phyloP scores from a whole-genome alignment of 2,797 vertebrate genomes.

The Bufotes viridis region DNA sequence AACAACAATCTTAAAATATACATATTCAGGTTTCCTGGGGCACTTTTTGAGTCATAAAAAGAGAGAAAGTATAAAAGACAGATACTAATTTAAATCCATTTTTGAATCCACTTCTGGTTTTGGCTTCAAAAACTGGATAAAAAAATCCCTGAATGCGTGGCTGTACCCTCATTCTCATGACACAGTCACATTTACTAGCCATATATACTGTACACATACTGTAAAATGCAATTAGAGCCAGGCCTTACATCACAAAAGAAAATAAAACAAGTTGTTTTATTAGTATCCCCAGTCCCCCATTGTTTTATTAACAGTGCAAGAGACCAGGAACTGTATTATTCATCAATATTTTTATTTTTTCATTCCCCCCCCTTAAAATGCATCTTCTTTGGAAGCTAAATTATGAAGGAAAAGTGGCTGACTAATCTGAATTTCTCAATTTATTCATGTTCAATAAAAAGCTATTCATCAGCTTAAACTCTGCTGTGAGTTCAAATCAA shows the following conservation, averaged over 20 bases:
- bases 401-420: slow-evolving; percentile 83
- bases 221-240: not conserved
- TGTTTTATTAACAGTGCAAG: slow-evolving; percentile 73
- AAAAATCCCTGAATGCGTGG: too few relatives aligned
- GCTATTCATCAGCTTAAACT: slow-evolving; percentile 88
- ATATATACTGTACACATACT: not conserved
- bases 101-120: too few relatives aligned
- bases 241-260: not conserved
- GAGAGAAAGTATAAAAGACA: too few relatives aligned
- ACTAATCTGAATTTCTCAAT: slow-evolving; percentile 88
- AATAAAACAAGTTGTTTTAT: not conserved
- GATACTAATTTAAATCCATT: too few relatives aligned
- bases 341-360: slow-evolving; percentile 69
- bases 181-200: not conserved
- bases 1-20: not conserved
- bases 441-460: slow-evolving; percentile 91
- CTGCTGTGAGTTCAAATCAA: slow-evolving; percentile 84
- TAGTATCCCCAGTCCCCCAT: slow-evolving; percentile 62
- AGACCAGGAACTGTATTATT: slow-evolving; percentile 68
- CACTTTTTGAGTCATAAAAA: too few relatives aligned
- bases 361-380: too few relatives aligned
- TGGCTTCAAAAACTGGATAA: too few relatives aligned
- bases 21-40: too few relatives aligned
- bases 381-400: slow-evolving; percentile 77
- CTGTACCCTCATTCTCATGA: not conserved